These are phyloP conservation scores for Apamea monoglypha DNA, from an alignment of 2,888 invertebrate genomes.

Conservation along the genomic window DNA sequence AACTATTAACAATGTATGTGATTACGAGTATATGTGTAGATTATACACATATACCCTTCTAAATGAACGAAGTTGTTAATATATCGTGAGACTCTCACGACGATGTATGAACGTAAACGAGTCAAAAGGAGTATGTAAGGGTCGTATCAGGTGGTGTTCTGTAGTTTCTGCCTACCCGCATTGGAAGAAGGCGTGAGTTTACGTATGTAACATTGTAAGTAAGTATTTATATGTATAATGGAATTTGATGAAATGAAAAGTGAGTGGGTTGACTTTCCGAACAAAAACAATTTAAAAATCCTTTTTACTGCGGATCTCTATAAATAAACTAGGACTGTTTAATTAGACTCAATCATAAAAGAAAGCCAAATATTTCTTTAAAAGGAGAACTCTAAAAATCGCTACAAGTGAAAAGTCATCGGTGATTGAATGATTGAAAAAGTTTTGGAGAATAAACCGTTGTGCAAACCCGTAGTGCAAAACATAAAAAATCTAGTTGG, in stretches of 20 bases:
- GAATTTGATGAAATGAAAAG: neutral
- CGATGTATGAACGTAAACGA: no score
- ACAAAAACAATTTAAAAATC: neutral
- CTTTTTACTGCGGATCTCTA: constrained; percentile 4
- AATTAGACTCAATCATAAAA: neutral
- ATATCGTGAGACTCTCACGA: no score
- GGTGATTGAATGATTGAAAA: neutral
- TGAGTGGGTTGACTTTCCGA: constrained; percentile 2
- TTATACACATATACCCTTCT: no score
- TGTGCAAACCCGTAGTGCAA: neutral
- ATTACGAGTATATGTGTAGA: no score
- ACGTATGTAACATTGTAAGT: neutral
- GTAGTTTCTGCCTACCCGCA: no score
- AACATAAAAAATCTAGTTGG: neutral
- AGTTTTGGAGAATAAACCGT: neutral
- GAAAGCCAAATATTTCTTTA: neutral
- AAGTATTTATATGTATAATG: neutral
- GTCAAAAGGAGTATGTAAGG: no score
- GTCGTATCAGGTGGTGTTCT: no score
- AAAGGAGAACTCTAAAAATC: neutral
- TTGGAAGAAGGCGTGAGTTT: no score
- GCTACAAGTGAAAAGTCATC: neutral
- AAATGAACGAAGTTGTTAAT: no score
- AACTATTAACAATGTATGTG: neutral
- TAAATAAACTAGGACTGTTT: constrained; percentile 4